Conservation (phyloP, 1,140 invertebrate genomes). For the Neotoxoptera formosana region DNA sequence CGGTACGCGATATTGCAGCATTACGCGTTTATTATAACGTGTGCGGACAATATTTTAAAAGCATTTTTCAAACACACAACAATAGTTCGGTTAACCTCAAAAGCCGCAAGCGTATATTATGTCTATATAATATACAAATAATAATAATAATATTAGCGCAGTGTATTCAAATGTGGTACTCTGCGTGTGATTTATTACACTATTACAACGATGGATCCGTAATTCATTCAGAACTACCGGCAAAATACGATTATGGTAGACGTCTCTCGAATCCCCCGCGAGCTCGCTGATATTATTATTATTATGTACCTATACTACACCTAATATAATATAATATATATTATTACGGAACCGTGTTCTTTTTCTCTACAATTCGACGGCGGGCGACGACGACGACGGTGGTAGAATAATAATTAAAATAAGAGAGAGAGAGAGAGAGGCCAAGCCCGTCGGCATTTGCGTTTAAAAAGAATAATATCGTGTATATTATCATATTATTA, state of each 20-base stretch:
- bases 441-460: neutral
- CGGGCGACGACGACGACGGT: neutral
- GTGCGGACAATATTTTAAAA: neutral
- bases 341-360: neutral
- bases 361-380: neutral
- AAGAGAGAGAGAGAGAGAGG: no score
- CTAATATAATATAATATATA: neutral
- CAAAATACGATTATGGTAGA: conserved; percentile 6
- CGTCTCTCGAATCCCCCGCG: neutral
- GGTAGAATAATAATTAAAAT: neutral
- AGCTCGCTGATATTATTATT: conserved; percentile 12
- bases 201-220: neutral
- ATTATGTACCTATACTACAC: neutral
- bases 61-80: neutral
- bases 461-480: neutral
- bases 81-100: neutral
- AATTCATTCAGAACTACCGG: neutral
- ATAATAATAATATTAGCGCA: neutral
- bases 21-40: neutral
- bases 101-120: neutral
- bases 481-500: neutral
- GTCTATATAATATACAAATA: conserved; percentile 3
- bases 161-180: conserved; percentile 7
- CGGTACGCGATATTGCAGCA: neutral
- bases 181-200: neutral